Evolutionary conservation across 2,888 invertebrate genomes (phyloP), one percentile per base, ranked within the genome.

Genomic region (Tipula confusa): DNA sequence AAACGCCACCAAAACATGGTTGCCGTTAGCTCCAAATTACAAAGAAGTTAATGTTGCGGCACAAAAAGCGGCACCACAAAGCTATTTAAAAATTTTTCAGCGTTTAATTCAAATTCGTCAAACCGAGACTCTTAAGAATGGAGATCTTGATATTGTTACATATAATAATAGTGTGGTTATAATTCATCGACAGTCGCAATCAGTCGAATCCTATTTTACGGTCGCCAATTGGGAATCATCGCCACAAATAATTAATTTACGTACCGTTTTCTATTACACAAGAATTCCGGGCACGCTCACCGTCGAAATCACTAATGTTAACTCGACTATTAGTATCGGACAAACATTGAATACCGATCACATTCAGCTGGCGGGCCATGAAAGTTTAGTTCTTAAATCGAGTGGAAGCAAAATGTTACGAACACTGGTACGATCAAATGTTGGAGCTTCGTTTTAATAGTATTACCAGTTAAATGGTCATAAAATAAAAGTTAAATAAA

Each of bases 81-180:
- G 93, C 1, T 93, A 93, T 87, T 91, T 92, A 82, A 90, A 91
- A 84, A 91, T 93, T 84, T 94, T 93, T 87, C 92, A 92, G 85
- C 88, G 90, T 0, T 86, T 93, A 82, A 89, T 90, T 0, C 18
- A 82, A 82, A 13, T 82, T 1, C 82, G 82, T 18, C 82, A 82
- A 82, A 33, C 82, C 5, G 31, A 33, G 15, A 82, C 82, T 18
- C 33, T 82, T 18, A 29, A 82, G 18, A 33, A 82, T 36, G 82
- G 82, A 18, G 1, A 33, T 5, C 18, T 33, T 11, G 18, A 33
- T 13, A 82, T 82, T 5, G 6, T 33, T 33, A 82, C 82, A 9
- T 15, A 18, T 11, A 36, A 82, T 18, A 18, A 33, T 33, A 82
- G 33, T 82, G 82, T 82, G 15, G 18, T 82, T 4, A 80, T 80